phyloP scores from a whole-genome alignment of 2,113 vertebrate genomes.

The Sceloporus tristichus region DNA sequence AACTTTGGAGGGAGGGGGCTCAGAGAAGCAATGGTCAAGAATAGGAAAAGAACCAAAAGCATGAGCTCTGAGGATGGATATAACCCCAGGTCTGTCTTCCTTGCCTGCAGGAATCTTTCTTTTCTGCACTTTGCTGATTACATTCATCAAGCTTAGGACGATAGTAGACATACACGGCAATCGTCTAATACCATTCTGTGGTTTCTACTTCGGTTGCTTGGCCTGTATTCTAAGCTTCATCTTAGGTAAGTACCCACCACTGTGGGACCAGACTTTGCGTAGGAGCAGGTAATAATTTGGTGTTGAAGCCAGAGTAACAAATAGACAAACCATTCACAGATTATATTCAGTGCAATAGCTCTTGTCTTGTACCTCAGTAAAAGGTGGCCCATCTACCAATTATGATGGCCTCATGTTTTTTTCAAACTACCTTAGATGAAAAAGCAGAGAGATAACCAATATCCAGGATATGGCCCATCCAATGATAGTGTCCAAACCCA shows the following conservation, averaged over 20 bases:
- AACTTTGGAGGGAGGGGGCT: background rate
- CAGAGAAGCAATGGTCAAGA: background rate
- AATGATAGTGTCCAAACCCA: too few relatives aligned
- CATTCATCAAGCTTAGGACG: background rate
- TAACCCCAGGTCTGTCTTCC: background rate
- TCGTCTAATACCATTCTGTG: background rate
- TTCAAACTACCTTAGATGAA: too few relatives aligned
- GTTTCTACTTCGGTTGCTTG: background rate
- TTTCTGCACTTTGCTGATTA: background rate
- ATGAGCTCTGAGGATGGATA: background rate
- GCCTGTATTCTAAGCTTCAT: background rate
- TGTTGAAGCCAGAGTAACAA: background rate
- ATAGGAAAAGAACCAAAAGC: background rate
- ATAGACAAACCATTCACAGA: too few relatives aligned
- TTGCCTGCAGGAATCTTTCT: background rate
- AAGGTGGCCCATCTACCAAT: too few relatives aligned
- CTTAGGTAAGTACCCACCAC: slow-evolving; percentile 2
- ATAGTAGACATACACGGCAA: background rate
- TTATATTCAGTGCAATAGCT: too few relatives aligned
- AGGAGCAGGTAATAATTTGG: background rate
- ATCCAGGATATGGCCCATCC: too few relatives aligned
- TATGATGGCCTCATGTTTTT: too few relatives aligned
- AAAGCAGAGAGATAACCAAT: too few relatives aligned
- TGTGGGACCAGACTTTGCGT: background rate
- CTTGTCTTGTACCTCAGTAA: too few relatives aligned